Base-by-base conservation (phyloP, 2,113 vertebrate genomes). In the Calyptommatus sinebrachiatus region DNA sequence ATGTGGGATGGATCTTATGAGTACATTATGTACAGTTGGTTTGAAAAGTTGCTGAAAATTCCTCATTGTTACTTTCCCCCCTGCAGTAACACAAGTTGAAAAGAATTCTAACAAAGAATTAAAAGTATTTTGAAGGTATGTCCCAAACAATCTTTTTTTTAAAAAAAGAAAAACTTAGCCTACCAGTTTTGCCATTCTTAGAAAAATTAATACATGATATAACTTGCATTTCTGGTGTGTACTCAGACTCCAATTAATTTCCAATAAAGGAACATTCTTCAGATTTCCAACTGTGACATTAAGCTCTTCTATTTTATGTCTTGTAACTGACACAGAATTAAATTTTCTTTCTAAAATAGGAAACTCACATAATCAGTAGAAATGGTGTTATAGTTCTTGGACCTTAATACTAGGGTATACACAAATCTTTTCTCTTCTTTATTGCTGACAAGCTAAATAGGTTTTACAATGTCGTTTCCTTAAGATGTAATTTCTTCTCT, bases 271-370 rank as follows among this genome's bases (percentile, higher is more conserved):
- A 69, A 53, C 29, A 50, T 68, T 57, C 45, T 76, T 66, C 75
- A 66, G 45, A 1, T 69, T 48, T 77, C 76, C 48, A 26, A 57
- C 65, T 57, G 22, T 69, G 76, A 21, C 29, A 69, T 69, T 77
- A 69, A 69, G 53, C 16, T 50, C 21, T 61, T 53, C 46, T 35
- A 50, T 77, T 67, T 77, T 68, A 77, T 67, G 63, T 67, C 75
- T 53, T 50, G 45, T 66, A 66, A 77, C 62, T 68, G 22, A 18
- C 66, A 69, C 50, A 57, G 46, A 77, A 68, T 77, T 68, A 68
- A 68, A 66, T 67, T 76, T 76, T 57, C 41, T 76, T 76, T 76
- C 75, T 66, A 35, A 53, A 68, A 77, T 66, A 67, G 26, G 28
- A 53, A 77, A 53, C 28, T n/a, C 20, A 77, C 46, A 53, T 65